Evolutionary conservation across 2,797 vertebrate genomes (phyloP).

Genomic region (Anas flavirostris): DNA sequence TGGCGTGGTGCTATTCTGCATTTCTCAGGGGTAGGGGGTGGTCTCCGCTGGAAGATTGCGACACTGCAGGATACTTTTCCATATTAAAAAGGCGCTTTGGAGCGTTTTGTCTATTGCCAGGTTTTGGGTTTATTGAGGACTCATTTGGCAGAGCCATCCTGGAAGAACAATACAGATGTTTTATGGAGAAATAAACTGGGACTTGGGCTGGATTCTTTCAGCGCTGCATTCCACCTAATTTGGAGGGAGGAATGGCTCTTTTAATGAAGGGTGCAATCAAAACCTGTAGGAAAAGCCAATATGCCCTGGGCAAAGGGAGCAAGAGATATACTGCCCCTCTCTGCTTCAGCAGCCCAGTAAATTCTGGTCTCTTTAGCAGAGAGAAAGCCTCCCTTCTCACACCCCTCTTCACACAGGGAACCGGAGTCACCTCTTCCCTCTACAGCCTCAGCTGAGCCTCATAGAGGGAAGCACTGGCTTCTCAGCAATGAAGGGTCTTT

Average conservation of each 20-base stretch:
- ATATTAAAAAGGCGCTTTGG: constrained; percentile 75
- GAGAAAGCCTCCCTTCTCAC: not conserved
- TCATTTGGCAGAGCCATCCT: constrained; percentile 74
- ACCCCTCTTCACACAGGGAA: not conserved
- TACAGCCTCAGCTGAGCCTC: not conserved
- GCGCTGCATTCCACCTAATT: constrained; percentile 69
- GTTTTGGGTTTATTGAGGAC: constrained; percentile 73
- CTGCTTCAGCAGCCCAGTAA: not conserved
- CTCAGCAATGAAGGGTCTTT: not conserved
- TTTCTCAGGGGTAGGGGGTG: constrained; percentile 71
- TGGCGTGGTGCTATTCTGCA: constrained; percentile 59
- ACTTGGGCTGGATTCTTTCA: constrained; percentile 67
- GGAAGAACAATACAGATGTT: constrained; percentile 76
- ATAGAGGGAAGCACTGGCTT: not conserved
- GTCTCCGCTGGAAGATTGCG: constrained; percentile 68
- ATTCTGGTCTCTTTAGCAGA: not conserved
- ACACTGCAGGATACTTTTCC: constrained; percentile 77
- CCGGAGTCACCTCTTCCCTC: not conserved
- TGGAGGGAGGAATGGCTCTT: constrained; percentile 52
- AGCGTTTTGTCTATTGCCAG: constrained; percentile 73
- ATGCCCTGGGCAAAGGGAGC: constrained; percentile 42
- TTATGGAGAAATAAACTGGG: constrained; percentile 73
- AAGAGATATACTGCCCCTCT: constrained; percentile 25
- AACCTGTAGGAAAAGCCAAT: constrained; percentile 55
- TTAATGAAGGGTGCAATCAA: constrained; percentile 71